Conservation (phyloP, 2,113 vertebrate genomes). For the Taurulus bubalis region DNA sequence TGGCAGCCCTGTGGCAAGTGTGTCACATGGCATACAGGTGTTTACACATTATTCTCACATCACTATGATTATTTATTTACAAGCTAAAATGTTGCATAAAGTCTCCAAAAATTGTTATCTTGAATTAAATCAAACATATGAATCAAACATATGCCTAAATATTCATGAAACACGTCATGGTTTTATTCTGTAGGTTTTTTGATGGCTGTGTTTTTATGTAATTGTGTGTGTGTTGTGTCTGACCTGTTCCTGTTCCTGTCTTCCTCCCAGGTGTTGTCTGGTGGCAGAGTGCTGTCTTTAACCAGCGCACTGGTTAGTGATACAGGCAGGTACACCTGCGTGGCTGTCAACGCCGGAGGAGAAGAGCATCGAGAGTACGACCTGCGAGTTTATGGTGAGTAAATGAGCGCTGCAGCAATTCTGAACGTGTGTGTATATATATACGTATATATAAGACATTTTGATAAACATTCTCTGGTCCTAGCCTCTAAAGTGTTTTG, state of each 20-base stretch:
- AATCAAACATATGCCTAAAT: neutral
- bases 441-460: neutral
- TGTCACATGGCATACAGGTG: slow-evolving; percentile 91
- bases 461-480: neutral
- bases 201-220: neutral
- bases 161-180: neutral
- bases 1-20: slow-evolving; percentile 92
- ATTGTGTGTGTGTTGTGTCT: neutral
- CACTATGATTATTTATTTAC: neutral
- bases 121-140: neutral
- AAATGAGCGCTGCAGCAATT: neutral
- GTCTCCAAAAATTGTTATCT: neutral
- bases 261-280: slow-evolving; percentile 87
- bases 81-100: neutral
- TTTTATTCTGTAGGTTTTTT: neutral
- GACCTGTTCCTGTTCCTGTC: neutral
- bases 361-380: slow-evolving; percentile 90
- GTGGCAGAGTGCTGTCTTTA: slow-evolving; percentile 88
- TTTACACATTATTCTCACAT: neutral
- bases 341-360: slow-evolving; percentile 94
- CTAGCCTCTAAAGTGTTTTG: neutral
- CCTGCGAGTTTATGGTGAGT: slow-evolving; percentile 91
- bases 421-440: neutral
- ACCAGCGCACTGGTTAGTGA: slow-evolving; percentile 91
- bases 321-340: slow-evolving; percentile 90